Base-by-base conservation (phyloP, 2,888 invertebrate genomes). In the Tetrapedia diversipes region DNA sequence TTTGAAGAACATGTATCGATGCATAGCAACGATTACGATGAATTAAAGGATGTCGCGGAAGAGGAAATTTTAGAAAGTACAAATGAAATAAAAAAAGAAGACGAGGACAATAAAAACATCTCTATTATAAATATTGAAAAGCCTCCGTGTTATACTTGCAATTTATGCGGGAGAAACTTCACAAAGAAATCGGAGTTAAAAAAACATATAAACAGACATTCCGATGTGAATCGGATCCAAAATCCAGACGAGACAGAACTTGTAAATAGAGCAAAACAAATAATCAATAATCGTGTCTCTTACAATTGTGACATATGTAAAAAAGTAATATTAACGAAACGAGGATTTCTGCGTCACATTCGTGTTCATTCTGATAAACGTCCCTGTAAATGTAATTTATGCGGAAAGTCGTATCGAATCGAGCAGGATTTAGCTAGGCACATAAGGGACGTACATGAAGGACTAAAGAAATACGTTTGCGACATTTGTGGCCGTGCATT, bases 401-500 rank as follows among this genome's bases (percentile, higher is more conserved):
- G 87, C 29, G 86, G 84, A 7, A 85, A 87, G 11, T 69, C 68
- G 1, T 86, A 80, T 74, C 70, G 83, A 6, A 81, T 83, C 39
- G 79, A 82, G 19, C 79, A 79, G 45, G 93, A 94, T 83, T 90
- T 94, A 34, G 92, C 92, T 22, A 92, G 94, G 0, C 94, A 95
- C 89, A 86, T 92, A 2, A 92, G 92, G 29, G 92, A 93, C 24
- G 83, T 92, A 57, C 94, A 94, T 89, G 85, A 88, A 1, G 86
- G 89, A 0, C 87, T 90, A 2, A 93, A 93, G n/a, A 93, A 93
- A 4, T 92, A 93, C 88, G 76, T 83, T 8, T 94, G 94, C 87
- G 86, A 89, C 7, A 67, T 89, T 2, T 94, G 95, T 88, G 84
- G 85, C 10, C 92, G 91, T 47, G 85, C 89, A 6, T 94, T 94